These are phyloP conservation scores for Hylaea fasciaria DNA, from an alignment of 2,888 invertebrate species.

Conservation along the genomic window DNA sequence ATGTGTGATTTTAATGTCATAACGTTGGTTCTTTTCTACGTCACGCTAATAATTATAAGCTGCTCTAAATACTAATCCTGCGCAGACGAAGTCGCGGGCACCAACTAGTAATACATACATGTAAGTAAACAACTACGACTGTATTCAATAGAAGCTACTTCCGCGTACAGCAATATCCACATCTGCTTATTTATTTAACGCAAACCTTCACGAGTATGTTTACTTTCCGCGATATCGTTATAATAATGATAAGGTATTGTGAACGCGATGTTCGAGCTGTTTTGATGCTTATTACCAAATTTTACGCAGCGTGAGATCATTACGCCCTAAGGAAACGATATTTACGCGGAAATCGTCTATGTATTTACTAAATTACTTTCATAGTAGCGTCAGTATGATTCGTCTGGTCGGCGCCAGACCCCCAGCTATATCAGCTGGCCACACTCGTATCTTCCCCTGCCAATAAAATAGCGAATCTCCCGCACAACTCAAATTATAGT, in stretches of 20 bases:
- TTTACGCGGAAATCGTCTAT: conserved; percentile 26
- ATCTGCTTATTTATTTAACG: not conserved
- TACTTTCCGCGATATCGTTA: conserved; percentile 14
- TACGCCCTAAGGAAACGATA: conserved; percentile 36
- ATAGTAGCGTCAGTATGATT: conserved; percentile 41
- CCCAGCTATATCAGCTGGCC: conserved; percentile 58
- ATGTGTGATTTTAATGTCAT: too few species aligned
- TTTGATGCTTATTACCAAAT: conserved; percentile 39
- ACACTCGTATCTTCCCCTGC: conserved; percentile 51
- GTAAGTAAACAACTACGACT: too few species aligned
- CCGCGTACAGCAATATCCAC: not conserved
- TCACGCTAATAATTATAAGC: too few species aligned
- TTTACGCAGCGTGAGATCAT: conserved; percentile 45
- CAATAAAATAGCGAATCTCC: conserved; percentile 60
- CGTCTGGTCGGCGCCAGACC: conserved; percentile 67
- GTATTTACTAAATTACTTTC: conserved; percentile 38
- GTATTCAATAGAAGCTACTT: not conserved
- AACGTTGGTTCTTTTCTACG: too few species aligned
- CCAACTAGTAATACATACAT: too few species aligned
- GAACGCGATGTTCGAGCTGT: conserved; percentile 35
- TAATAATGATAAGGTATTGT: conserved; percentile 35
- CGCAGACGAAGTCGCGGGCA: too few species aligned
- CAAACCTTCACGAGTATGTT: conserved; percentile 8
- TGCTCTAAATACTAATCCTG: too few species aligned
- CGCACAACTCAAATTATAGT: conserved; percentile 53